Evolutionary conservation across 2,113 vertebrate species (phyloP).

Genomic region (Thamnaconus septentrionalis): DNA sequence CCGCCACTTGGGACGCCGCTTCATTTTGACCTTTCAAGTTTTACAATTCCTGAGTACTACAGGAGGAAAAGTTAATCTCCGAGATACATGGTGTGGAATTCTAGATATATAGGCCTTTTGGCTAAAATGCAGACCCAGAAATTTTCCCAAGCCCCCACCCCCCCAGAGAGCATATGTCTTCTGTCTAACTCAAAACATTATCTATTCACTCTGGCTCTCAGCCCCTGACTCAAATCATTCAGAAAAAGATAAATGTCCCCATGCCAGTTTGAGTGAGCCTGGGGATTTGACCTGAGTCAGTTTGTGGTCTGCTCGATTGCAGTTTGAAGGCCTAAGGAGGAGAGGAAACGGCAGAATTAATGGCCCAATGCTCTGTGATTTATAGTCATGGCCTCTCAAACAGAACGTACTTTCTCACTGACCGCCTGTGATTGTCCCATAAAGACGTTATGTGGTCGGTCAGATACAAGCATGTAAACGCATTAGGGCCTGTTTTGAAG

Average conservation of each 20-base stretch:
- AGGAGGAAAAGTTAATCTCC: slow-evolving; percentile 5
- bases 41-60: slow-evolving; percentile 20
- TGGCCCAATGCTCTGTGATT: slow-evolving; percentile 52
- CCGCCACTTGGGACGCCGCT: slow-evolving; percentile 30
- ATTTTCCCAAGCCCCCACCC: background rate
- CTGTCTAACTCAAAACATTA: slow-evolving; percentile 7
- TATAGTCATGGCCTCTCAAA: slow-evolving; percentile 49
- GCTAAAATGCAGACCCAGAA: too few species aligned
- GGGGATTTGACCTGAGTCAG: slow-evolving; percentile 32
- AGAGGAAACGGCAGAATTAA: slow-evolving; percentile 46
- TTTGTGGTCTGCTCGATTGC: slow-evolving; percentile 46
- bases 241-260: background rate
- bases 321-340: slow-evolving; percentile 30
- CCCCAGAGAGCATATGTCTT: background rate
- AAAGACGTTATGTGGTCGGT: slow-evolving; percentile 49
- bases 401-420: slow-evolving; percentile 49
- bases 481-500: slow-evolving; percentile 47
- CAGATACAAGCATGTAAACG: slow-evolving; percentile 55
- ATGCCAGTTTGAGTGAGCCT: slow-evolving; percentile 27
- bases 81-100: slow-evolving; percentile 4
- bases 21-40: slow-evolving; percentile 37
- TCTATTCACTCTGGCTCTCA: slow-evolving; percentile 17
- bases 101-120: too few species aligned
- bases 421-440: slow-evolving; percentile 55
- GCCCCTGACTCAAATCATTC: slow-evolving; percentile 2